Evolutionary conservation across 2,888 invertebrate species (phyloP).

Genomic region (Steromphala cineraria): DNA sequence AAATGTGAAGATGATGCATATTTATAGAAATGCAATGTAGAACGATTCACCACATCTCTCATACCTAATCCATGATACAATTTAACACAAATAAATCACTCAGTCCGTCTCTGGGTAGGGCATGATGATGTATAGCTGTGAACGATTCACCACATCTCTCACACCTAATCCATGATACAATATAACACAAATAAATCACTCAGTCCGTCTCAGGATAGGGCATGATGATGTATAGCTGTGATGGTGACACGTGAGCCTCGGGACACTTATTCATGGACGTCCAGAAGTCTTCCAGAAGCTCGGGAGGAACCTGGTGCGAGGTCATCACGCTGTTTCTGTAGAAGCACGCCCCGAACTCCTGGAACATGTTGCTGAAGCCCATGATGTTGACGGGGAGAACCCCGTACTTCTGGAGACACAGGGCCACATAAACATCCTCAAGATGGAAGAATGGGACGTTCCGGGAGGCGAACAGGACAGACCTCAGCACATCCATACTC

Average conservation of each 20-base stretch:
- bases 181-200: no score
- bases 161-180: no score
- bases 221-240: conserved; percentile 32
- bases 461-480: conserved; percentile 42
- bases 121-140: not conserved
- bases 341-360: conserved; percentile 44
- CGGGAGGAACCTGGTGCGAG: conserved; percentile 45
- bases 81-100: no score
- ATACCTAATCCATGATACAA: no score
- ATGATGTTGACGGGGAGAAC: conserved; percentile 41
- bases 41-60: not conserved
- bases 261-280: conserved; percentile 34
- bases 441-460: conserved; percentile 63
- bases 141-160: no score
- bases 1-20: no score
- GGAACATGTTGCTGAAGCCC: conserved; percentile 51
- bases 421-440: conserved; percentile 63
- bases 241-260: conserved; percentile 23
- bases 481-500: conserved; percentile 45
- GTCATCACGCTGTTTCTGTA: conserved; percentile 54
- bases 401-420: conserved; percentile 51
- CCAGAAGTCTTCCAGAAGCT: conserved; percentile 42
- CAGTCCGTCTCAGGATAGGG: conserved; percentile 26
- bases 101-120: not conserved
- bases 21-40: not conserved